phyloP scores from a whole-genome alignment of 2,888 invertebrate genomes.

The Hydraecia micacea region DNA sequence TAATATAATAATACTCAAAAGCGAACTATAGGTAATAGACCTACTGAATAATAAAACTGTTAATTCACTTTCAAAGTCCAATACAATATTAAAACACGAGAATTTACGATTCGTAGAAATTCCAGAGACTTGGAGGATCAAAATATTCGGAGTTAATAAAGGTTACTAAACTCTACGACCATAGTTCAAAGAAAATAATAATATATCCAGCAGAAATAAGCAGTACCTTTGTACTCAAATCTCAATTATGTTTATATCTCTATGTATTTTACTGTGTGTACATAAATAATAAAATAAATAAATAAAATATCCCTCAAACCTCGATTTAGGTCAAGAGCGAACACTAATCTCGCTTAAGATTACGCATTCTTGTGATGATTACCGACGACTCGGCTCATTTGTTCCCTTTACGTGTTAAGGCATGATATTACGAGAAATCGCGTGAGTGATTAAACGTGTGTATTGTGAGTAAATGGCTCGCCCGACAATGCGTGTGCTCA shows the following conservation, averaged over 20 bases:
- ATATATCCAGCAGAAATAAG: too few relatives aligned
- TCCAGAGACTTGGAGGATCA: slow-evolving; percentile 37
- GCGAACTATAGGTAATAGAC: slow-evolving; percentile 42
- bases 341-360: slow-evolving; percentile 71
- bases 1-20: slow-evolving; percentile 33
- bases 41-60: slow-evolving; percentile 59
- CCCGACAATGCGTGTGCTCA: slow-evolving; percentile 70
- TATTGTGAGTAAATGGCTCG: slow-evolving; percentile 79
- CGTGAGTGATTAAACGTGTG: slow-evolving; percentile 80
- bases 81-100: slow-evolving; percentile 58
- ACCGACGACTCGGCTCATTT: slow-evolving; percentile 69
- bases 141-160: slow-evolving; percentile 63
- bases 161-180: slow-evolving; percentile 57
- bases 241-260: too few relatives aligned
- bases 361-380: slow-evolving; percentile 70
- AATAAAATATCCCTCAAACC: slow-evolving; percentile 54
- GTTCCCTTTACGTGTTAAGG: slow-evolving; percentile 72
- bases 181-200: slow-evolving; percentile 73
- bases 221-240: too few relatives aligned
- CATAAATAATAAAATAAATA: too few relatives aligned
- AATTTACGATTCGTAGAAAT: slow-evolving; percentile 53
- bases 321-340: slow-evolving; percentile 74
- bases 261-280: too few relatives aligned
- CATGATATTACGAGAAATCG: slow-evolving; percentile 78
- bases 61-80: slow-evolving; percentile 62